Percentiles rank a stretch among this genome's conserved stretches.
Evolutionary conservation across 1,140 invertebrate species (phyloP).

Genomic region (Antheraea pernyi): DNA sequence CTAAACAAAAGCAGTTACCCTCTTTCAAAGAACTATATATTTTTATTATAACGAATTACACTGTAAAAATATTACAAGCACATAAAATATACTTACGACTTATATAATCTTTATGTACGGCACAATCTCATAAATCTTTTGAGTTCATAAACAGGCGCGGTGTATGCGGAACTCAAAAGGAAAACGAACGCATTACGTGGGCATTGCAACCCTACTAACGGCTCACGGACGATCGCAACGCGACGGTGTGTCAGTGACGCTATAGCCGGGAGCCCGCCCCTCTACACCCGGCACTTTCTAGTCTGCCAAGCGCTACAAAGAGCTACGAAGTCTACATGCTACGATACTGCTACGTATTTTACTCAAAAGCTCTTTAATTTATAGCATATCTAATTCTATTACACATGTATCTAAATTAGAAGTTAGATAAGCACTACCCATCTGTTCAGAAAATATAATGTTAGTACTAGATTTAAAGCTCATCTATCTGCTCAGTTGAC

Average conservation of each 20-base stretch:
- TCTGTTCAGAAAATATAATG: too few relatives aligned
- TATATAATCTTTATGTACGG: neutral
- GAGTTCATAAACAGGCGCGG: neutral
- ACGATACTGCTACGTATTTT: neutral
- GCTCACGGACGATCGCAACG: conserved; percentile 14
- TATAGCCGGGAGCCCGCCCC: conserved; percentile 1
- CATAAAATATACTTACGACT: conserved; percentile 6
- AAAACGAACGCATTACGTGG: conserved; percentile 48
- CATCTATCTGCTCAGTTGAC: too few relatives aligned
- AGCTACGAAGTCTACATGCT: conserved; percentile 28
- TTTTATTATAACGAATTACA: neutral
- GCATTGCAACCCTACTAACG: conserved; percentile 55
- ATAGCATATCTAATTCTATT: neutral
- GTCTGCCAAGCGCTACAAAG: conserved; percentile 23
- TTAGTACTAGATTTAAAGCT: too few relatives aligned
- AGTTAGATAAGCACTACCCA: neutral
- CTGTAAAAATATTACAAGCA: neutral
- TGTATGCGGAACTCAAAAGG: neutral
- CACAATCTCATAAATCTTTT: neutral
- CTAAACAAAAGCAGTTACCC: neutral
- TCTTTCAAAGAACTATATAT: neutral
- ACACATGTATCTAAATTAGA: neutral
- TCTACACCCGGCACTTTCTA: conserved; percentile 14
- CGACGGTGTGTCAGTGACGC: neutral
- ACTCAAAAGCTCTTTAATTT: neutral